A percentile compares a stretch with the other conserved stretches of the same genome.
Evolutionary conservation across 2,888 invertebrate genomes (phyloP).

Genomic region (Atrina japonica): DNA sequence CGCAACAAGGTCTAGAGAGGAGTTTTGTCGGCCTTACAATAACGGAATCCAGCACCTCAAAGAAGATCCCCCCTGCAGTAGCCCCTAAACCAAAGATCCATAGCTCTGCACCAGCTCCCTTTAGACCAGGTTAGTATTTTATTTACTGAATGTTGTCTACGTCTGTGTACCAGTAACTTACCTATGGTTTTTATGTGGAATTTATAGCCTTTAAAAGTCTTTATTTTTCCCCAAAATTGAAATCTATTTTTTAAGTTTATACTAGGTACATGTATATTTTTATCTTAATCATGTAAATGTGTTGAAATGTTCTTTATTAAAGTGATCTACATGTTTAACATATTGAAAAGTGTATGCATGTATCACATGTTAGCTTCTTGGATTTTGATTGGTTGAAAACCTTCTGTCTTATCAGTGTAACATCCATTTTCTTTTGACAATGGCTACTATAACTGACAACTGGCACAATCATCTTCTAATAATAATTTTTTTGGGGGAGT

Average conservation of each 20-base stretch:
- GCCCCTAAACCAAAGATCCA: conserved; percentile 60
- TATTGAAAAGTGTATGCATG: too few relatives aligned
- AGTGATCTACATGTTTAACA: too few relatives aligned
- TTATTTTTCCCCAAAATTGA: too few relatives aligned
- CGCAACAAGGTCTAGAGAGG: conserved; percentile 51
- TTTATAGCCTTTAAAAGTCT: too few relatives aligned
- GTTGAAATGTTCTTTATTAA: too few relatives aligned
- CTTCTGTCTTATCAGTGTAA: too few relatives aligned
- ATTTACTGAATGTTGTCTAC: background rate
- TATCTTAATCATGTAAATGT: background rate
- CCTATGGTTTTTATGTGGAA: background rate
- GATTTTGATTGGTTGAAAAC: too few relatives aligned
- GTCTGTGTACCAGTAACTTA: background rate
- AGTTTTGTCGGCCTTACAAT: conserved; percentile 61
- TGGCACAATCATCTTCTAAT: too few relatives aligned
- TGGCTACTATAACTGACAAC: too few relatives aligned
- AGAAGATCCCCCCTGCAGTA: conserved; percentile 56
- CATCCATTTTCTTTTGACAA: too few relatives aligned
- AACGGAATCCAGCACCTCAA: conserved; percentile 48
- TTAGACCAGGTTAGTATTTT: conserved; percentile 47
- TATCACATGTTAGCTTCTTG: too few relatives aligned
- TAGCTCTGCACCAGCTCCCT: conserved; percentile 52
- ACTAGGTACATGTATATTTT: background rate
- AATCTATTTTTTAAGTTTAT: background rate
- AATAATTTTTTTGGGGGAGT: too few relatives aligned